phyloP scores from a whole-genome alignment of 1,140 invertebrate genomes.

The Latrodectus geometricus region DNA sequence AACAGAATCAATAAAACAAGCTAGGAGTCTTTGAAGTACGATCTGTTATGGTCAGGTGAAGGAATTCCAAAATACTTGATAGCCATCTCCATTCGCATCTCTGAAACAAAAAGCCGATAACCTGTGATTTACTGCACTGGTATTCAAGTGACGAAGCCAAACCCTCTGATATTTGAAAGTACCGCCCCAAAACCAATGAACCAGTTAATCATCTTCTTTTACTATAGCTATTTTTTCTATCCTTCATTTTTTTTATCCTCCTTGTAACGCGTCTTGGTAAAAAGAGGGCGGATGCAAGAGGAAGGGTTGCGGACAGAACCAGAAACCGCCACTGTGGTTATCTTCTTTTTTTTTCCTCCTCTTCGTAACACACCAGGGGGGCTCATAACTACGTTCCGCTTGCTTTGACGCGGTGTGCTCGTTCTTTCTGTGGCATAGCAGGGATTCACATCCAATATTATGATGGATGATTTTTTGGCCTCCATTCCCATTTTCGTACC shows the following conservation, averaged over 20 bases:
- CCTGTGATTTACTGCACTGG: slow-evolving; percentile 40
- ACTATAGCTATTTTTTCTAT: too few species aligned
- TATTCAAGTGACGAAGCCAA: slow-evolving; percentile 32
- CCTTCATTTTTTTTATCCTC: slow-evolving; percentile 1
- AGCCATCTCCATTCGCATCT: background rate
- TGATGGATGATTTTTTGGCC: slow-evolving; percentile 29
- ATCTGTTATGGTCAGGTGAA: too few species aligned
- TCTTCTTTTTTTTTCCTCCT: slow-evolving; percentile 1
- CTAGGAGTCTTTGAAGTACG: too few species aligned
- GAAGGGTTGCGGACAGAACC: slow-evolving; percentile 33
- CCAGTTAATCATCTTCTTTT: slow-evolving; percentile 42
- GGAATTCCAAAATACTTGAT: too few species aligned
- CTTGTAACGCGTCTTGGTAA: background rate
- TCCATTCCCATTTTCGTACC: background rate
- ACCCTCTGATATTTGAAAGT: background rate
- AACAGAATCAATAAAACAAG: too few species aligned
- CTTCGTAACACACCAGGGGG: background rate
- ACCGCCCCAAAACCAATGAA: slow-evolving; percentile 48
- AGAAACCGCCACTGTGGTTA: slow-evolving; percentile 28
- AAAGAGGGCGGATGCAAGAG: background rate
- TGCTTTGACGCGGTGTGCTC: slow-evolving; percentile 32
- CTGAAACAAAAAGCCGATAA: background rate
- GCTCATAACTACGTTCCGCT: slow-evolving; percentile 37
- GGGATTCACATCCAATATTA: slow-evolving; percentile 21
- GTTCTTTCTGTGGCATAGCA: slow-evolving; percentile 9